These are phyloP conservation scores for Cosmorhoe ocellata DNA, from an alignment of 2,888 invertebrate species.

Conservation along the genomic window DNA sequence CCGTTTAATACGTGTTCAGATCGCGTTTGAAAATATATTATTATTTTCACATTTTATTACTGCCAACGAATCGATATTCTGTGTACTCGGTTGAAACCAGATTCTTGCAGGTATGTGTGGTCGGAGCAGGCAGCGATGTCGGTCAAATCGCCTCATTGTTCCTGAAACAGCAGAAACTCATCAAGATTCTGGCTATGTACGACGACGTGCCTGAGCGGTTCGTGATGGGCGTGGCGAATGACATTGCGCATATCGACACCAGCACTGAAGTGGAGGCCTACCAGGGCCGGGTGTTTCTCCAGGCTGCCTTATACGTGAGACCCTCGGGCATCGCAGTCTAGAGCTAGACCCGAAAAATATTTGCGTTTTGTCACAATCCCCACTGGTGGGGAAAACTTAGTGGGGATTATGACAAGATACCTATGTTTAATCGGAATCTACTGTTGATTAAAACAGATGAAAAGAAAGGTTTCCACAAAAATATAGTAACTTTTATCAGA, in stretches of 20 bases:
- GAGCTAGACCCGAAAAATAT: no score
- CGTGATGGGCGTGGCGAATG: conserved; percentile 65
- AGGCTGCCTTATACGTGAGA: conserved; percentile 56
- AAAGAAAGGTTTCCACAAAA: no score
- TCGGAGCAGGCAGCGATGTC: conserved; percentile 70
- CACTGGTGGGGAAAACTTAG: no score
- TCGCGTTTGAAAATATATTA: no score
- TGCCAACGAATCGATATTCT: background rate
- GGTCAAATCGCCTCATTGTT: conserved; percentile 63
- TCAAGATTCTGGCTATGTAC: conserved; percentile 61
- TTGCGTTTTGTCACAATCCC: no score
- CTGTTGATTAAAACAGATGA: no score
- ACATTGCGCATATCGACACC: conserved; percentile 72
- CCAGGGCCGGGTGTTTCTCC: conserved; percentile 62
- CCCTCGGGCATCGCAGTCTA: no score
- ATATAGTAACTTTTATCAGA: no score
- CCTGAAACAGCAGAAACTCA: conserved; percentile 64
- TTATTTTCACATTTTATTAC: no score
- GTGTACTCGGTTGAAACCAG: background rate
- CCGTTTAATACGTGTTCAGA: no score
- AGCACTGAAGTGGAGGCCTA: conserved; percentile 63
- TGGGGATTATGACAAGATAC: no score
- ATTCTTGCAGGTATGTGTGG: conserved; percentile 56
- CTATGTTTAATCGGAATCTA: no score
- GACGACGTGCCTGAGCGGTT: conserved; percentile 52